Evolutionary conservation across 2,888 invertebrate genomes (phyloP).

Genomic region (Xanthia togata): DNA sequence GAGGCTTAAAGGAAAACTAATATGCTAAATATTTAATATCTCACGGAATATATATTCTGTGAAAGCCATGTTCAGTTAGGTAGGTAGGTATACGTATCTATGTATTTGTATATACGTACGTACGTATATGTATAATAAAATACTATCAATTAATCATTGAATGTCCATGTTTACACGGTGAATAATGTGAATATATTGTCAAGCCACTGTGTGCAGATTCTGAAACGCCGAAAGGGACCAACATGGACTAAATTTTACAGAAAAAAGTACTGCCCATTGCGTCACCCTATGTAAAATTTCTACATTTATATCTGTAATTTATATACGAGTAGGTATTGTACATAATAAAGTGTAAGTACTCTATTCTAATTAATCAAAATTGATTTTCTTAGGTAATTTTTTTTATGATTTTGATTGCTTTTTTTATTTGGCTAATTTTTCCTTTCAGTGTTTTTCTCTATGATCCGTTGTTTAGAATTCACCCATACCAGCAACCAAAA

Average conservation of each 20-base stretch:
- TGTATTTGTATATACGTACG: too few relatives aligned
- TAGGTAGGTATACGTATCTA: background rate
- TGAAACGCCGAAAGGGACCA: background rate
- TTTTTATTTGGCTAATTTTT: too few relatives aligned
- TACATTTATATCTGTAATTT: background rate
- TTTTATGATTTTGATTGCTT: too few relatives aligned
- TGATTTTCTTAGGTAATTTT: too few relatives aligned
- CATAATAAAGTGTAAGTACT: too few relatives aligned
- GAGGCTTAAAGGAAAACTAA: too few relatives aligned
- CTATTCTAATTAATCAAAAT: too few relatives aligned
- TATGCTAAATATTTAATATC: background rate
- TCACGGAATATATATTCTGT: slow-evolving; percentile 28
- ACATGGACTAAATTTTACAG: background rate
- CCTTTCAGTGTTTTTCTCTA: too few relatives aligned
- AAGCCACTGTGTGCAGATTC: background rate
- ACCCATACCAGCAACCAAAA: too few relatives aligned
- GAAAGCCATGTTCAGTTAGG: slow-evolving; percentile 17
- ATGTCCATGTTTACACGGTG: background rate
- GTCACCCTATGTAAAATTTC: background rate
- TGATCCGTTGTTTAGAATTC: background rate
- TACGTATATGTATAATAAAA: too few relatives aligned
- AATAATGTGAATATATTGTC: background rate
- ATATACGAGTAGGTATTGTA: too few relatives aligned
- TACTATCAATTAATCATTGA: background rate
- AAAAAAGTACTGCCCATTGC: too few relatives aligned